Percentiles rank a stretch among this genome's conserved stretches.
These are phyloP conservation scores for Rhadina sibilatrix DNA, from an alignment of 2,113 vertebrate species.

Conservation along the genomic window DNA sequence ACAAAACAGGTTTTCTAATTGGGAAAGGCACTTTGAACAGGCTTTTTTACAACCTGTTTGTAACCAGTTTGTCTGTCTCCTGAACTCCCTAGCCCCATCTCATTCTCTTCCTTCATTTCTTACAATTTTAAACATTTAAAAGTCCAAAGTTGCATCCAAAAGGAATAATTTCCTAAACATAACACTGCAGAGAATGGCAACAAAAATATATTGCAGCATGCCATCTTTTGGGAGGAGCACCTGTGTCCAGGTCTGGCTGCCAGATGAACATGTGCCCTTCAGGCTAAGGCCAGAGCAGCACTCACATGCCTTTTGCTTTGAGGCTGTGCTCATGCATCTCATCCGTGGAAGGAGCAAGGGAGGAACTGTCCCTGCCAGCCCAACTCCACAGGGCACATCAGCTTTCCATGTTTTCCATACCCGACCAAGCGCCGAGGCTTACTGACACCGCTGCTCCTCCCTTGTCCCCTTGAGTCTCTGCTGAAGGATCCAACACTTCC, in stretches of 20 bases:
- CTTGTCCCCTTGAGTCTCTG: accelerated
- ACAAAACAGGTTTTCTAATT: neutral
- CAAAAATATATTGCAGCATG: neutral
- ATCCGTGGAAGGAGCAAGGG: neutral
- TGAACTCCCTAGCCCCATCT: neutral
- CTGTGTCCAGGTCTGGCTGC: neutral
- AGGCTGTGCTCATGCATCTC: neutral
- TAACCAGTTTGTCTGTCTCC: neutral
- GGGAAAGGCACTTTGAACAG: neutral
- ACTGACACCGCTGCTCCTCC: neutral
- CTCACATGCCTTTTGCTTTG: neutral
- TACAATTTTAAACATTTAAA: neutral
- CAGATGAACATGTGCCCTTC: too few relatives aligned
- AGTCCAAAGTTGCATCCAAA: neutral
- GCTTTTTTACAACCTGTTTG: neutral
- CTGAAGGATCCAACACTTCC: neutral
- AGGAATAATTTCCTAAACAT: neutral
- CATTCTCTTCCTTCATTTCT: neutral
- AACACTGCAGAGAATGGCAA: neutral
- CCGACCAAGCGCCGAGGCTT: neutral
- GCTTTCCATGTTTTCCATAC: neutral
- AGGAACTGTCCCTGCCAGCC: neutral
- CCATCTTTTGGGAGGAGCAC: neutral
- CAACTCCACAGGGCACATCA: neutral
- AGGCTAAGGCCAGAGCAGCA: neutral